These are phyloP conservation scores for Petroica traversi DNA, from an alignment of 2,113 vertebrate species.

Conservation along the genomic window DNA sequence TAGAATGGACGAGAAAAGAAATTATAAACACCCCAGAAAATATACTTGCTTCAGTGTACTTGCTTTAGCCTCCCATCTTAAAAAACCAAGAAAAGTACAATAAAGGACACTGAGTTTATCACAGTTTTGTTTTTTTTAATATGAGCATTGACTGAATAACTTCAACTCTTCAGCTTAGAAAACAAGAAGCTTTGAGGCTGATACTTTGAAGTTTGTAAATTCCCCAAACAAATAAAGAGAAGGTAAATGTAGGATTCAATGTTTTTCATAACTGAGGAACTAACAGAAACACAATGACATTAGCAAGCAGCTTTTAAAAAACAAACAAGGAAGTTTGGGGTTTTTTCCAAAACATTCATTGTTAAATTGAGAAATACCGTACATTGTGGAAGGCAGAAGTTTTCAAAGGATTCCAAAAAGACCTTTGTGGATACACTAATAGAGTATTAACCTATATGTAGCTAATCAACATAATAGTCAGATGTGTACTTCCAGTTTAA, in stretches of 20 bases:
- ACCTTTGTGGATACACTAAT: not conserved
- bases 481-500: not conserved
- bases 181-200: not conserved
- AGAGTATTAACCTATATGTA: not conserved
- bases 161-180: not conserved
- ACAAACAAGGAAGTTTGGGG: not conserved
- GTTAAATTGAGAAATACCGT: constrained; percentile 45
- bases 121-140: not conserved
- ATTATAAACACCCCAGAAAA: not conserved
- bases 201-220: not conserved
- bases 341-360: constrained; percentile 34
- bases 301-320: constrained; percentile 49
- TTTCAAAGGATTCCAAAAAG: not conserved
- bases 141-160: not conserved
- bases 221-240: not conserved
- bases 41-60: not conserved
- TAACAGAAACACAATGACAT: constrained; percentile 56
- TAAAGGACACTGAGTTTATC: not conserved
- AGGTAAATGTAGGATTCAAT: constrained; percentile 13
- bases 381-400: not conserved
- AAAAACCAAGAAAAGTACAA: not conserved
- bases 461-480: not conserved
- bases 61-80: not conserved
- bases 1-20: not conserved
- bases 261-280: constrained; percentile 3